Conservation (phyloP, 2,888 invertebrate genomes). For the Zygothrica quintamaculata region DNA sequence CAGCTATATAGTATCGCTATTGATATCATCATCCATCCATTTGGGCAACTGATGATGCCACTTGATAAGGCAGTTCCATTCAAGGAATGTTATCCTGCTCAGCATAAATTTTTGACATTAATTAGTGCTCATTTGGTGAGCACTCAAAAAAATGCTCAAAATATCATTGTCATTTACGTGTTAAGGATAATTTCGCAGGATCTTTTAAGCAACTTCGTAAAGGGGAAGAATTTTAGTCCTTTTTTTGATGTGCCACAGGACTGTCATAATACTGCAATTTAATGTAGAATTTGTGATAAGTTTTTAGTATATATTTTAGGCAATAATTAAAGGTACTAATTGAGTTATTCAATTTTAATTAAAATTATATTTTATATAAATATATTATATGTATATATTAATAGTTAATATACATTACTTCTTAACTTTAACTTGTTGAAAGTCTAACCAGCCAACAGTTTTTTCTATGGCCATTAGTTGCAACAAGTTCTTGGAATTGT, state of each 20-base stretch:
- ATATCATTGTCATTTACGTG: slow-evolving; percentile 45
- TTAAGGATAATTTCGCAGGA: too few species aligned
- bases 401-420: too few species aligned
- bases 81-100: slow-evolving; percentile 41
- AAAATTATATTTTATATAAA: background rate
- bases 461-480: too few species aligned
- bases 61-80: slow-evolving; percentile 26
- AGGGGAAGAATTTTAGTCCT: slow-evolving; percentile 1
- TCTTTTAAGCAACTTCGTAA: background rate
- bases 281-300: too few species aligned
- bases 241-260: slow-evolving; percentile 6
- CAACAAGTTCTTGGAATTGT: too few species aligned
- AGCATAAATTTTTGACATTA: slow-evolving; percentile 58
- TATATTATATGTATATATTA: too few species aligned
- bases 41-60: too few species aligned
- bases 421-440: too few species aligned
- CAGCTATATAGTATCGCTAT: background rate
- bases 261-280: slow-evolving; percentile 9
- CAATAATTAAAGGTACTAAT: too few species aligned
- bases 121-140: slow-evolving; percentile 64
- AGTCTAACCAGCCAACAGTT: too few species aligned
- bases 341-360: slow-evolving; percentile 12
- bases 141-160: slow-evolving; percentile 41
- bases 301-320: too few species aligned
- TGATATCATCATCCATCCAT: slow-evolving; percentile 48